Base-by-base conservation (phyloP, 2,113 vertebrate genomes). In the Antigone vipio region DNA sequence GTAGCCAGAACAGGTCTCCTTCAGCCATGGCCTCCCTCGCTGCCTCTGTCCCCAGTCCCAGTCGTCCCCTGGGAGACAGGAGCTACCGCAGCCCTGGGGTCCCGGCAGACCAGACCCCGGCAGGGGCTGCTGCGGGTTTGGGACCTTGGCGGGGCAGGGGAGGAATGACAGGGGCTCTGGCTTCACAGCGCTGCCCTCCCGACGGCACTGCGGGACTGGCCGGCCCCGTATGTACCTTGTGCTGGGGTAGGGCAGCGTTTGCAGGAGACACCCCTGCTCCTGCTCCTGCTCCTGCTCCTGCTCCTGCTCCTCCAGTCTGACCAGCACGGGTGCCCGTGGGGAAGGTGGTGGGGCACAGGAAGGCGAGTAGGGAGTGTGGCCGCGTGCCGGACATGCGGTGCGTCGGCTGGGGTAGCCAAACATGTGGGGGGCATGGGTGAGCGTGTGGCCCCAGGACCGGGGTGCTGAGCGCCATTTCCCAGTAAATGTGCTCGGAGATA, bases 401-500 rank as follows among this genome's bases (percentile, higher is more conserved):
- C 18, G 1, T 38, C 0, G 0, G 16, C 19, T 34, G 32, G 18
- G 17, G 38, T 19, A n/a, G 76, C 30, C 20, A 7, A n/a, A n/a
- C 26, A 4, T 1, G 1, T 14, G 9, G 6, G 32, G 56, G 20
- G 7, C 11, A 2, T 7, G 38, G 64, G 32, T 29, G 23, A 47
- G 38, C 2, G 0, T 0, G 2, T 38, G n/a, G 49, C 14, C 6
- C 40, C 50, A 12, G 52, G 14, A 27, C 1, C 2, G 6, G n/a
- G 50, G 22, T 1, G 1, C 84, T 34, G 52, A 16, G 56, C 1
- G 1, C 47, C 23, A 1, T 0, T 59, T 42, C 72, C 59, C 34
- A 32, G 47, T 50, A 45, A 60, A 67, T 1, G 6, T 8, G 19
- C n/a, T 34, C 15, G 82, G 72, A 21, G 73, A 18, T 4, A n/a